Evolutionary conservation across 2,113 vertebrate species (phyloP), one percentile per base, ranked within the genome.

Genomic region (Chaetodon auriga): DNA sequence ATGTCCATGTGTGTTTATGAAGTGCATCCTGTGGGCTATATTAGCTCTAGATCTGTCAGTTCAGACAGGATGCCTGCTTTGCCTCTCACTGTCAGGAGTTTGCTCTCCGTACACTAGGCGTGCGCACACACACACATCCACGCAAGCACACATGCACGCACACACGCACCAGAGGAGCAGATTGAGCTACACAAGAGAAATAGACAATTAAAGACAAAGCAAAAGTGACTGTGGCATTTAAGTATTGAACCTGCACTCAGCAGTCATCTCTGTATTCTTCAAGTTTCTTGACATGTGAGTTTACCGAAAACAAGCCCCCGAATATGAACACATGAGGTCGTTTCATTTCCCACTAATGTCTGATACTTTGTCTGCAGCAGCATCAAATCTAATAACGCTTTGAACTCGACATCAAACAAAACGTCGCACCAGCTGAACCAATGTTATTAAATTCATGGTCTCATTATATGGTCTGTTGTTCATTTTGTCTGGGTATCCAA

Each of bases 41-140:
- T 87, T 89, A 90, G 89, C 75, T 86, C 82, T 73, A 88, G 81
- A 90, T 92, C 81, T 92, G 87, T 89, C 85, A 91, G 80, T 60
- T 82, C 78, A 87, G 81, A 86, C 83, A 90, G 84, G 86, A 87
- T 65, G 83, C 83, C 82, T 90, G 83, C 61, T 87, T 83, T 72
- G 76, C 80, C 71, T 89, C 79, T 87, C 45, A 61, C 80, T 88
- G 78, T 91, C 76, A 80, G 68, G 75, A 84, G n/a, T 78, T 76
- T 60, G 54, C 43, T 51, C 18, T 70, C 51, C 73, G 61, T 78
- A 48, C 43, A 55, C 15, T 36, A 48, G 19, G 66, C 19, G 36
- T 16, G 64, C 18, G 75, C 30, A 70, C 23, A 75, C 25, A 80
- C 41, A 83, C 23, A 54, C 43, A 74, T 13, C 66, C 46, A 55